These are phyloP conservation scores for Zingel zingel DNA, from an alignment of 2,113 vertebrate species.

Conservation along the genomic window DNA sequence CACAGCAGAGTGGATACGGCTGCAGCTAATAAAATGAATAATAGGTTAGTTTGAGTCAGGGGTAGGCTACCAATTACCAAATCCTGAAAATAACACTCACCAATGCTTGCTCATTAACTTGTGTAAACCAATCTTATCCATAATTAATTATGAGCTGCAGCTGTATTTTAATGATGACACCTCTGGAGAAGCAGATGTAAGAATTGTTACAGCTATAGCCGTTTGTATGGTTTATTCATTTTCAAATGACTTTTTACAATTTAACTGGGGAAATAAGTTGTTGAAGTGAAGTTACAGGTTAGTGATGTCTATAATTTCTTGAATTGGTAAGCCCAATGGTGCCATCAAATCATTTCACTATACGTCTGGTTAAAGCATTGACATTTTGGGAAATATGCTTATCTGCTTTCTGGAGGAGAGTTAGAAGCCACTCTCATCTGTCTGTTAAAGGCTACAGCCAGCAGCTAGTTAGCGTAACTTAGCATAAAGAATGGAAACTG, in stretches of 20 bases:
- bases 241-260: neutral
- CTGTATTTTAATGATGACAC: neutral
- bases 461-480: too few species aligned
- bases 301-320: neutral
- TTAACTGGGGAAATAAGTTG: neutral
- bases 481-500: too few species aligned
- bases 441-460: too few species aligned
- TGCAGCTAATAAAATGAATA: neutral
- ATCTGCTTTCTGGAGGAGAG: neutral
- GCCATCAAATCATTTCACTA: neutral
- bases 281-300: neutral
- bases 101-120: neutral
- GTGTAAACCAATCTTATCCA: neutral
- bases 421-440: too few species aligned
- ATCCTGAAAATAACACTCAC: neutral
- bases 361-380: neutral
- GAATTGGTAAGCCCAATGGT: neutral
- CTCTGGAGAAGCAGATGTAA: neutral
- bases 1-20: neutral
- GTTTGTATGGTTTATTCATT: neutral
- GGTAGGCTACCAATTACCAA: neutral
- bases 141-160: slow-evolving; percentile 5
- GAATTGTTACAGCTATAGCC: too few species aligned
- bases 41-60: neutral
- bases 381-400: neutral